These are phyloP conservation scores for Melanotus villosus DNA, from an alignment of 2,888 invertebrate genomes.

Conservation along the genomic window DNA sequence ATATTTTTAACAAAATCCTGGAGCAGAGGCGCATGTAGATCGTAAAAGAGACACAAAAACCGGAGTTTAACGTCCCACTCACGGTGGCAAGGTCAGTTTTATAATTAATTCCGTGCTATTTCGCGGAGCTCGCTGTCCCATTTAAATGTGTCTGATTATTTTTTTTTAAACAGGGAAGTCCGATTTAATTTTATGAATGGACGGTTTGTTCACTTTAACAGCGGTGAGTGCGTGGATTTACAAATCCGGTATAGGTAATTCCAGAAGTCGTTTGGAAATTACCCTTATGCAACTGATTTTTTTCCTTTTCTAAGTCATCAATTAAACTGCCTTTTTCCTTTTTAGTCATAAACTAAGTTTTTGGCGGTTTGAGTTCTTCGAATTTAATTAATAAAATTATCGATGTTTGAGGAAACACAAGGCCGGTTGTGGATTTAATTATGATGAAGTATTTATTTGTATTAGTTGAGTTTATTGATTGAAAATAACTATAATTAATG, in stretches of 20 bases:
- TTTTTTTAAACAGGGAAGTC: background rate
- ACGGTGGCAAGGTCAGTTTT: conserved; percentile 21
- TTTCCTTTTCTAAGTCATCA: too few relatives aligned
- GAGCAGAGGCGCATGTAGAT: conserved; percentile 28
- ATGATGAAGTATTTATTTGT: background rate
- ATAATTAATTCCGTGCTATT: conserved; percentile 25
- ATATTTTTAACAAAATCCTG: conserved; percentile 24
- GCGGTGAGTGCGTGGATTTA: too few relatives aligned
- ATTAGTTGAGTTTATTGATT: background rate
- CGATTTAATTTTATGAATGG: too few relatives aligned
- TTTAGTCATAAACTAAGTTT: too few relatives aligned
- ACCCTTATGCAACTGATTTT: too few relatives aligned
- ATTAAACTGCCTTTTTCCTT: too few relatives aligned
- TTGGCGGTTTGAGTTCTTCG: too few relatives aligned
- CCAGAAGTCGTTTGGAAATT: too few relatives aligned
- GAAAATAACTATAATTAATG: background rate
- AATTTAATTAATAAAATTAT: too few relatives aligned
- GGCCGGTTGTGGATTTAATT: background rate
- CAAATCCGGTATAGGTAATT: too few relatives aligned
- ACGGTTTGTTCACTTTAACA: too few relatives aligned
- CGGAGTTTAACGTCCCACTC: conserved; percentile 29
- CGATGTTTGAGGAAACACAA: too few relatives aligned
- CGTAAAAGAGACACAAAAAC: conserved; percentile 9
- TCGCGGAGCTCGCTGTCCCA: conserved; percentile 11
- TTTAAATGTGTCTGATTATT: background rate